Evolutionary conservation across 2,888 invertebrate species (phyloP), one percentile per base, ranked within the genome.

Genomic region (Melanargia galathea): DNA sequence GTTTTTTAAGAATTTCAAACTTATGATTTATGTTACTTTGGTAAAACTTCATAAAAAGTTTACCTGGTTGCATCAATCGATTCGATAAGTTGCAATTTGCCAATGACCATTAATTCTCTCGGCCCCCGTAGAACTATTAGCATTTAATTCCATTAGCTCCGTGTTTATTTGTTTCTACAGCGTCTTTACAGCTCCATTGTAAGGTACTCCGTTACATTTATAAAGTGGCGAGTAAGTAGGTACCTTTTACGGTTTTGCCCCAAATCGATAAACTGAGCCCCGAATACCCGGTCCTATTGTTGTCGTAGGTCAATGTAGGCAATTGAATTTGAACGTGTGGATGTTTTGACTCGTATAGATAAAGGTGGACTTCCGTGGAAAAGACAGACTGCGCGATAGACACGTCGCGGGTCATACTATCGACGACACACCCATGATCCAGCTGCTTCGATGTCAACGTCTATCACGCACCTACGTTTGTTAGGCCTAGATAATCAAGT

Each of bases 141-240:
- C 1, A 30, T 43, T 55, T 49, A 55, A 61, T 64, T 64, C 58
- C 59, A 59, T 64, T 66, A 49, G 13, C 24, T 7, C 30, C 30
- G 18, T 45, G 26, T 18, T 26, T 7, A 16, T 38, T 20, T n/a
- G n/a, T n/a, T 54, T 38, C 5, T 13, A 0, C 38, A 22, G 8
- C 22, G 7, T 35, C 33, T 35, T 35, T 35, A 11, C 13, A 35
- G 13, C 35, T 35, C 11, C 13, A 13, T 30, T n/a, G n/a, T n/a
- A n/a, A n/a, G n/a, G n/a, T n/a, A n/a, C n/a, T n/a, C n/a, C n/a
- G n/a, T n/a, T n/a, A n/a, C n/a, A 6, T 30, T 30, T 30, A 30
- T 30, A 26, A 5, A 6, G 26, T 1, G 8, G 30, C 30, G 6
- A 2, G 8, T 4, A 35, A 35, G 13, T n/a, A 16, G 16, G 7